Evolutionary conservation across 2,888 invertebrate species (phyloP).

Genomic region (Blastobasis adustella): DNA sequence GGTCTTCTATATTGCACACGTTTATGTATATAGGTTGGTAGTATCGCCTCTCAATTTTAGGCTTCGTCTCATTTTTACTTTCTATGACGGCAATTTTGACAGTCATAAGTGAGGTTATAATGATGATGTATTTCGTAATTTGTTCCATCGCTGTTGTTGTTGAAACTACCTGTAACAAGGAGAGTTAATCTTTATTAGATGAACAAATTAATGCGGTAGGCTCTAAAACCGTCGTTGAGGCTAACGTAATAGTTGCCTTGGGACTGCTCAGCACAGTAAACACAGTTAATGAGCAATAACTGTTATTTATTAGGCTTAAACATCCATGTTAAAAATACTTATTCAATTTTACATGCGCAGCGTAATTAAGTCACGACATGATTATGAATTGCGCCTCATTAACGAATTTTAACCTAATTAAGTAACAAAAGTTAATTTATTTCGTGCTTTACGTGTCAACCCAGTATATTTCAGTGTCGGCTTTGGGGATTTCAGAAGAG

Average conservation of each 20-base stretch:
- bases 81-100: conserved; percentile 54
- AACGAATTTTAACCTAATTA: conserved; percentile 39
- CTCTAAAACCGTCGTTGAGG: background rate
- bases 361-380: conserved; percentile 21
- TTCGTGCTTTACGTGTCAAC: conserved; percentile 23
- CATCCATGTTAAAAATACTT: background rate
- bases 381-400: conserved; percentile 27
- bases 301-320: conserved; percentile 1
- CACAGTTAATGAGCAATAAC: background rate
- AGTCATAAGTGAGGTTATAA: conserved; percentile 58
- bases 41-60: conserved; percentile 48
- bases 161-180: conserved; percentile 18
- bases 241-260: background rate
- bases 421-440: conserved; percentile 20
- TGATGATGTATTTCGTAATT: conserved; percentile 51
- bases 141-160: conserved; percentile 40
- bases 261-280: background rate
- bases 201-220: background rate
- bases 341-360: background rate
- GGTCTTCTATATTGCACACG: conserved; percentile 61
- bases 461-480: conserved; percentile 30
- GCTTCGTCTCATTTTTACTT: conserved; percentile 53
- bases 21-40: conserved; percentile 59
- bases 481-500: conserved; percentile 40
- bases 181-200: conserved; percentile 4